These are phyloP conservation scores for Drosophila funebris DNA, from an alignment of 1,140 invertebrate genomes.

Conservation along the genomic window DNA sequence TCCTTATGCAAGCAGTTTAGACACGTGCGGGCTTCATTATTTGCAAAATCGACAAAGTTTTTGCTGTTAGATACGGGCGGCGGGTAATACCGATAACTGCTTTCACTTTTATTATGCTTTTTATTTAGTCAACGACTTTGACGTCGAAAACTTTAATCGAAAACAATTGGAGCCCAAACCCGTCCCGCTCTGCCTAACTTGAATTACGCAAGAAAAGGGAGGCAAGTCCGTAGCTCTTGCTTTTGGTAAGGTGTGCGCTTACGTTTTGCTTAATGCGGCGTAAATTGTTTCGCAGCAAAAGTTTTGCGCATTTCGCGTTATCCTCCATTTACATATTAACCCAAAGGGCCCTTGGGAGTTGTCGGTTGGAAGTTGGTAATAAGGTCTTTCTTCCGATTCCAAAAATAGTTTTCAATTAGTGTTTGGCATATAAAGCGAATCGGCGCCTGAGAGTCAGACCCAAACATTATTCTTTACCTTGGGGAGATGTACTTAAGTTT, in stretches of 20 bases:
- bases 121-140: constrained; percentile 81
- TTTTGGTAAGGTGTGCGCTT: constrained; percentile 68
- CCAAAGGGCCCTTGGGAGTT: constrained; percentile 51
- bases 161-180: constrained; percentile 54
- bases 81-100: constrained; percentile 44
- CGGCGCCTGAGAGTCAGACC: constrained; percentile 36
- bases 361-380: neutral
- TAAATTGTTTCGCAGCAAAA: constrained; percentile 79
- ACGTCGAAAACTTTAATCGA: constrained; percentile 79
- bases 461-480: constrained; percentile 26
- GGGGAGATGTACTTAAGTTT: constrained; percentile 68
- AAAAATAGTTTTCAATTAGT: constrained; percentile 82
- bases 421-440: constrained; percentile 41
- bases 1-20: constrained; percentile 63
- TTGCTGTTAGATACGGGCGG: constrained; percentile 44
- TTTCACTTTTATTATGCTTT: constrained; percentile 76
- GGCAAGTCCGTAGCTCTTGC: neutral
- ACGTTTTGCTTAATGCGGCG: constrained; percentile 78
- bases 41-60: constrained; percentile 80
- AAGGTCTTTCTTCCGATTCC: constrained; percentile 31
- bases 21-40: constrained; percentile 76
- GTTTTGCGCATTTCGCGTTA: constrained; percentile 79
- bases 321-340: constrained; percentile 77
- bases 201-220: neutral
- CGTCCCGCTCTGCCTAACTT: neutral